phyloP scores from a whole-genome alignment of 2,888 invertebrate species.

The Gymnocheta viridis region DNA sequence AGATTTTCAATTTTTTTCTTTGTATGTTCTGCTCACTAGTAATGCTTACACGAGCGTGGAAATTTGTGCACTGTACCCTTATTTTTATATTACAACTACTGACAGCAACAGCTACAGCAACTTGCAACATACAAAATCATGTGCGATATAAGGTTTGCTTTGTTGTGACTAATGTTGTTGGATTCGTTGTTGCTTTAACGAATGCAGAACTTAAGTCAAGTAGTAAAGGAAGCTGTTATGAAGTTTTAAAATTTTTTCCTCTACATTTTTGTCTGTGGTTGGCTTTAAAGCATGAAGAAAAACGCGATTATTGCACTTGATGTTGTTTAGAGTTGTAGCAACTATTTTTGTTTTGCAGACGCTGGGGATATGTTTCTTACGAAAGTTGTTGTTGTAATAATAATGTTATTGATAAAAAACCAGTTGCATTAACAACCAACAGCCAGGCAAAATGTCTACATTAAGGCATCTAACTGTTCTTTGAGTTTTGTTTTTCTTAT shows the following conservation, averaged over 20 bases:
- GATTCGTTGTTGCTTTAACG: constrained; percentile 25
- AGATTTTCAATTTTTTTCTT: constrained; percentile 28
- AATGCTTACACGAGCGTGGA: constrained; percentile 70
- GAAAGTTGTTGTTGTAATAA: constrained; percentile 56
- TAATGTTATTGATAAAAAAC: constrained; percentile 63
- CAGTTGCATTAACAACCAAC: constrained; percentile 61
- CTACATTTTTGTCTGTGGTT: constrained; percentile 19
- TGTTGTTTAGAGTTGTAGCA: constrained; percentile 39
- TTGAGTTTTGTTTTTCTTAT: constrained; percentile 37
- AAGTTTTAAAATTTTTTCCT: constrained; percentile 3
- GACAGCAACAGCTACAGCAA: constrained; percentile 49
- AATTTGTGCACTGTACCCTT: constrained; percentile 67
- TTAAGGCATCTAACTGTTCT: constrained; percentile 70
- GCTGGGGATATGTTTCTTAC: constrained; percentile 16
- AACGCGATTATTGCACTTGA: constrained; percentile 68
- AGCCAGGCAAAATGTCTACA: constrained; percentile 53
- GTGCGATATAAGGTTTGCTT: constrained; percentile 36
- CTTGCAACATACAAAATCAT: constrained; percentile 47
- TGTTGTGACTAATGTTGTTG: constrained; percentile 24
- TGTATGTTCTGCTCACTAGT: constrained; percentile 31
- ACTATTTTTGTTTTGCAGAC: constrained; percentile 24
- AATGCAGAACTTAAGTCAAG: constrained; percentile 45
- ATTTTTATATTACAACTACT: constrained; percentile 41
- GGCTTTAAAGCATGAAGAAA: constrained; percentile 44
- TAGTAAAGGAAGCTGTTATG: constrained; percentile 59